These are phyloP conservation scores for Drosophila dives DNA, from an alignment of 2,888 invertebrate species.

Conservation along the genomic window DNA sequence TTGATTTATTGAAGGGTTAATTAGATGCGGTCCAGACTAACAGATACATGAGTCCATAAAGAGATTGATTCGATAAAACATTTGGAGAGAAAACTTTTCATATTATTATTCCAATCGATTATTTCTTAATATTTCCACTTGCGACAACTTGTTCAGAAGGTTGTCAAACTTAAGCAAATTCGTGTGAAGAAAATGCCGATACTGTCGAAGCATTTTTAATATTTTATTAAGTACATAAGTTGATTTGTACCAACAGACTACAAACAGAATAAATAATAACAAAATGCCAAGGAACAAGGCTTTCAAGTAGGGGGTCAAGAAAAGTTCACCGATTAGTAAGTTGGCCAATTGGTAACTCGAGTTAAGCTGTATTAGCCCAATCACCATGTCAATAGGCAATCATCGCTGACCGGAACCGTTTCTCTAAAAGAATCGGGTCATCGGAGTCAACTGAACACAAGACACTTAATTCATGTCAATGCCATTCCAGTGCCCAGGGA, in stretches of 20 bases:
- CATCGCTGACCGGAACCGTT: conserved; percentile 52
- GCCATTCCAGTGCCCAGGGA: conserved; percentile 14
- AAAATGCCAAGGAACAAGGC: neutral
- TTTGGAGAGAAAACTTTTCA: conserved; percentile 19
- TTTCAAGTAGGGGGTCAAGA: conserved; percentile 38
- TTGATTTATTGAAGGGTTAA: conserved; percentile 38
- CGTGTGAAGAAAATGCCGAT: conserved; percentile 36
- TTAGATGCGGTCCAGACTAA: neutral
- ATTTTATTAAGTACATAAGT: conserved; percentile 43
- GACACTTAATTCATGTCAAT: conserved; percentile 29
- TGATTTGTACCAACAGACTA: conserved; percentile 40
- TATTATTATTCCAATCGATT: conserved; percentile 12
- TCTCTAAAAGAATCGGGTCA: conserved; percentile 17
- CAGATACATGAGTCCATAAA: conserved; percentile 2
- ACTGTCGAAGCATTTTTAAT: conserved; percentile 48
- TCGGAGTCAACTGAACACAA: conserved; percentile 17
- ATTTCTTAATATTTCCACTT: conserved; percentile 11
- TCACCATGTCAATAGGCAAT: conserved; percentile 37
- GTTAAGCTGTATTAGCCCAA: conserved; percentile 49
- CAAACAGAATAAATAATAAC: conserved; percentile 23
- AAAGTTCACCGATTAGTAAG: conserved; percentile 33
- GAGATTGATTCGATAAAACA: conserved; percentile 1
- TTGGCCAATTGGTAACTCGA: conserved; percentile 49
- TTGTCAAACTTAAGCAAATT: conserved; percentile 19
- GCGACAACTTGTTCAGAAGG: conserved; percentile 43